These are phyloP conservation scores for Litoditis marina DNA, from an alignment of 2,888 invertebrate species.

Conservation along the genomic window DNA sequence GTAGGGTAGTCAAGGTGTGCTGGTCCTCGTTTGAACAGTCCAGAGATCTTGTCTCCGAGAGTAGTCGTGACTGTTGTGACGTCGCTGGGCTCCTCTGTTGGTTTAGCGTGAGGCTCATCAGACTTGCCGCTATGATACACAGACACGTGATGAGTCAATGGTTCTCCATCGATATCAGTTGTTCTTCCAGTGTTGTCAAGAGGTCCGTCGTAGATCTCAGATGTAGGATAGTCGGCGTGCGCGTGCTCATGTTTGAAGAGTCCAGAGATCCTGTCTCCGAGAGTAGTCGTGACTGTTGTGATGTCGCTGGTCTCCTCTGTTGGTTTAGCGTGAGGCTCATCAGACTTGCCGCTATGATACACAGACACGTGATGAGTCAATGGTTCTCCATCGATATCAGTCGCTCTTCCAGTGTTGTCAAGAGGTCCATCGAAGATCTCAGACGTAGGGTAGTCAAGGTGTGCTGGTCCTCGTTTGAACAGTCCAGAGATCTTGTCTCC, in stretches of 20 bases:
- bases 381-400: too few relatives aligned
- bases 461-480: too few relatives aligned
- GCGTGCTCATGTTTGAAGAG: slow-evolving; percentile 22
- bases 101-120: slow-evolving; percentile 12
- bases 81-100: not conserved
- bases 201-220: slow-evolving; percentile 25
- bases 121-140: slow-evolving; percentile 14
- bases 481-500: too few relatives aligned
- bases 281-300: too few relatives aligned
- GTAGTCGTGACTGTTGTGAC: not conserved
- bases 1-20: slow-evolving; percentile 42
- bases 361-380: too few relatives aligned
- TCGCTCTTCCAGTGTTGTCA: too few relatives aligned
- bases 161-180: slow-evolving; percentile 19
- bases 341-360: too few relatives aligned
- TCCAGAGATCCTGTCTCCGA: too few relatives aligned
- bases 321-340: too few relatives aligned
- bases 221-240: slow-evolving; percentile 24
- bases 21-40: slow-evolving; percentile 21
- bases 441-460: too few relatives aligned
- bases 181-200: slow-evolving; percentile 25
- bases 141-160: slow-evolving; percentile 19
- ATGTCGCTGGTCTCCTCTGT: too few relatives aligned
- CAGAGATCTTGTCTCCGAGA: slow-evolving; percentile 16
- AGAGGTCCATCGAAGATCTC: too few relatives aligned